phyloP scores from a whole-genome alignment of 2,113 vertebrate genomes.

The Clupea harengus region DNA sequence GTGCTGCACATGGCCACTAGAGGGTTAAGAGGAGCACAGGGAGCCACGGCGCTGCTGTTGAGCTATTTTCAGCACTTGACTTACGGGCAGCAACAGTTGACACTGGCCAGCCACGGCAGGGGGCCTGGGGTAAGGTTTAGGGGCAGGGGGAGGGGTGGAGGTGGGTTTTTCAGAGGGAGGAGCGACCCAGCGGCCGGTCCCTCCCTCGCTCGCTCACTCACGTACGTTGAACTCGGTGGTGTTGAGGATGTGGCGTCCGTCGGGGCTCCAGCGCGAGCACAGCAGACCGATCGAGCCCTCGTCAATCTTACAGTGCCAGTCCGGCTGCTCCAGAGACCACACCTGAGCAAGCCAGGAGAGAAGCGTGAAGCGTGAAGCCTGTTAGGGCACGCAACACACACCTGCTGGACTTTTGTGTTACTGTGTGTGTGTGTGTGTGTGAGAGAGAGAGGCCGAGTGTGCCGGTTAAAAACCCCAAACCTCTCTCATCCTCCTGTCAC shows the following conservation, averaged over 20 bases:
- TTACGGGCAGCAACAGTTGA: conserved; percentile 76
- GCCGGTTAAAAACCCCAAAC: not conserved
- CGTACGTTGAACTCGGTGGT: conserved; percentile 97
- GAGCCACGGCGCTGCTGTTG: conserved; percentile 49
- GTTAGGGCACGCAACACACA: not conserved
- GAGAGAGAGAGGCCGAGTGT: not conserved
- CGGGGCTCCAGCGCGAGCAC: conserved; percentile 94
- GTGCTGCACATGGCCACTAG: conserved; percentile 32
- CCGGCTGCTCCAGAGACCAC: conserved; percentile 93
- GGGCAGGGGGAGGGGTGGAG: not conserved
- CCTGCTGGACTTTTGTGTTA: conserved; percentile 10
- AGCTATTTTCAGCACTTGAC: conserved; percentile 75
- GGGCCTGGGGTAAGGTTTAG: not conserved
- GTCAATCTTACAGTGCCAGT: conserved; percentile 97
- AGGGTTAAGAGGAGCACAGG: conserved; percentile 62
- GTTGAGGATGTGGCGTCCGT: conserved; percentile 97
- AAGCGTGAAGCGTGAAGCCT: too few relatives aligned
- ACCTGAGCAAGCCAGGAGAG: conserved; percentile 70
- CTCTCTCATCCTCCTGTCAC: conserved; percentile 27
- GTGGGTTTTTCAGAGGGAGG: conserved; percentile 1
- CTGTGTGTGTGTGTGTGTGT: not conserved
- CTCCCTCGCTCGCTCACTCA: conserved; percentile 76
- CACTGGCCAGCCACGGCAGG: conserved; percentile 38
- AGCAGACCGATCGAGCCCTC: conserved; percentile 94
- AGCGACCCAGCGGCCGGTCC: not conserved